Conservation (phyloP, 2,113 vertebrate genomes). For the Oriolus oriolus region DNA sequence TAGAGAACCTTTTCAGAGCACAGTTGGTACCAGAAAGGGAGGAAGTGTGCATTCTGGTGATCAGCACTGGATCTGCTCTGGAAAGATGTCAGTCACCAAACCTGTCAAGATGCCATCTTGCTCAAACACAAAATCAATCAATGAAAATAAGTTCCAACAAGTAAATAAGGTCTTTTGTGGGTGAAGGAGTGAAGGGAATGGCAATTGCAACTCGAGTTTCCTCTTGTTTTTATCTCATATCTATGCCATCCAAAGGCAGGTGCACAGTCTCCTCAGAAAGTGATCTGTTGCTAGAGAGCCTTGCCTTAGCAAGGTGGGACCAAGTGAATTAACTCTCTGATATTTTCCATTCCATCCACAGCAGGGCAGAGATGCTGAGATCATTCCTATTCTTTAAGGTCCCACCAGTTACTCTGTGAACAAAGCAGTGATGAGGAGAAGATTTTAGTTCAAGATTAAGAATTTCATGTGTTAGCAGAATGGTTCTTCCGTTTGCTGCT, state of each 20-base stretch:
- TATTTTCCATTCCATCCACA: background rate
- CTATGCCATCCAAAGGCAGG: background rate
- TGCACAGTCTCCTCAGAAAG: background rate
- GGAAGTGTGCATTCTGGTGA: background rate
- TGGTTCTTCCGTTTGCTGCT: background rate
- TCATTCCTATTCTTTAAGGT: background rate
- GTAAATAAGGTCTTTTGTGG: background rate
- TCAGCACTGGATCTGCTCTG: background rate
- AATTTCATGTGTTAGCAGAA: background rate
- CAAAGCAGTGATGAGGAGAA: background rate
- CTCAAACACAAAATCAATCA: background rate
- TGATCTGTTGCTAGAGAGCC: background rate
- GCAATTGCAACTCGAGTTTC: background rate
- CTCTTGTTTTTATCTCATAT: background rate
- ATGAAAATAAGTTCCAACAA: background rate
- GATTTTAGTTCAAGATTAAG: constrained; percentile 9
- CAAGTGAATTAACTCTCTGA: background rate
- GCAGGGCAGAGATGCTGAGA: background rate
- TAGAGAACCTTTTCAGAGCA: background rate
- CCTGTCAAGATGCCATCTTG: background rate
- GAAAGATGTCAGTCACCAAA: background rate
- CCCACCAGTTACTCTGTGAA: background rate
- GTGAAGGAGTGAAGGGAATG: background rate
- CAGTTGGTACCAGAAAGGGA: background rate
- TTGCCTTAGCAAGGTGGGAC: background rate